Evolutionary conservation across 1,140 invertebrate genomes (phyloP).

Genomic region (Neuroterus valhalla): DNA sequence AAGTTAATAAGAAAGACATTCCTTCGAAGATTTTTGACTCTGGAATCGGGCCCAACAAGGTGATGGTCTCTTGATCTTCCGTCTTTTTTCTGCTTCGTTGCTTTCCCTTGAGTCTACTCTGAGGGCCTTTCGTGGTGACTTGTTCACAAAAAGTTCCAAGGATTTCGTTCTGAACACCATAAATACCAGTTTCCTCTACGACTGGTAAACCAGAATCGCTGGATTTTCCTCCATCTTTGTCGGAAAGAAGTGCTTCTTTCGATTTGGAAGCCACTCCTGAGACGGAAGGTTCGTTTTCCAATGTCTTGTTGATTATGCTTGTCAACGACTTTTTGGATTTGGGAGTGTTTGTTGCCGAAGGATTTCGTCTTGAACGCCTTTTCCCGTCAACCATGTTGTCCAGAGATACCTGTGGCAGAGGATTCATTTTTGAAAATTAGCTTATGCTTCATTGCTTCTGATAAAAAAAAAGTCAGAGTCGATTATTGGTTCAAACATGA

Average conservation of each 20-base stretch:
- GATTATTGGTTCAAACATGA: too few species aligned
- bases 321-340: constrained; percentile 39
- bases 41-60: constrained; percentile 76
- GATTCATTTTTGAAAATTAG: too few species aligned
- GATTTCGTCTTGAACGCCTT: constrained; percentile 58
- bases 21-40: constrained; percentile 63
- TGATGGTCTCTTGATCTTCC: constrained; percentile 70
- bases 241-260: neutral
- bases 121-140: constrained; percentile 43
- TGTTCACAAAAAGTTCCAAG: constrained; percentile 5
- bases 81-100: constrained; percentile 48
- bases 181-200: constrained; percentile 11
- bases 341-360: constrained; percentile 45
- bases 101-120: constrained; percentile 59
- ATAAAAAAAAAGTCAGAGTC: too few species aligned
- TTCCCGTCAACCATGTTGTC: constrained; percentile 67
- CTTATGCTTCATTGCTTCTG: too few species aligned
- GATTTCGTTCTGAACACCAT: constrained; percentile 12
- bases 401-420: constrained; percentile 57
- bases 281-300: constrained; percentile 38
- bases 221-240: constrained; percentile 16
- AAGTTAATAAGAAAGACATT: constrained; percentile 76
- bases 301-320: constrained; percentile 27
- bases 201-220: constrained; percentile 37
- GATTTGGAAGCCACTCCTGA: constrained; percentile 37